Conservation (phyloP, 2,888 invertebrate species). For the Drosophila imparisetae region DNA sequence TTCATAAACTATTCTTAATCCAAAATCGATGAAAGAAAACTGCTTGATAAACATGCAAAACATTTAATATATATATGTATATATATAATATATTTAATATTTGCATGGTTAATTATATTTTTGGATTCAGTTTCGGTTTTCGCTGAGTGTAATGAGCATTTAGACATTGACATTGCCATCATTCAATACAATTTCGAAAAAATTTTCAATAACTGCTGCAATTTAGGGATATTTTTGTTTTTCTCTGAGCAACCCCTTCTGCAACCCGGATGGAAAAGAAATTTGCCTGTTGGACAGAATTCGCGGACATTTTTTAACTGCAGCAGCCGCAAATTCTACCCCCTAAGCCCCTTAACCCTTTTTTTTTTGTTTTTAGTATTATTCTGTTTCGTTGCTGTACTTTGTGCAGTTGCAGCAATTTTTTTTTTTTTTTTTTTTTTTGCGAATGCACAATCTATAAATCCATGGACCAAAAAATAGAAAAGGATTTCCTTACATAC, state of each 20-base stretch:
- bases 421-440: neutral
- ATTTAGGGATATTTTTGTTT: conserved; percentile 7
- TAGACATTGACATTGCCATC: conserved; percentile 21
- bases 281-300: conserved; percentile 51
- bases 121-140: conserved; percentile 2
- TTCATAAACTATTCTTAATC: neutral
- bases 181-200: conserved; percentile 39
- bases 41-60: neutral
- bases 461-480: conserved; percentile 4
- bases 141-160: conserved; percentile 33
- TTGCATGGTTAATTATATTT: neutral
- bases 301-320: conserved; percentile 40
- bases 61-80: neutral
- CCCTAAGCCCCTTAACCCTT: conserved; percentile 73
- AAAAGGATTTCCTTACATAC: conserved; percentile 20
- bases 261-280: conserved; percentile 25
- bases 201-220: conserved; percentile 29
- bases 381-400: neutral
- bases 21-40: neutral
- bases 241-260: conserved; percentile 35
- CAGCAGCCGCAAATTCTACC: conserved; percentile 60
- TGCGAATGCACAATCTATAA: conserved; percentile 43
- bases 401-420: conserved; percentile 41
- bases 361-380: conserved; percentile 11
- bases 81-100: neutral